Conservation (phyloP, 2,797 vertebrate species). For the Erethizon dorsatum region DNA sequence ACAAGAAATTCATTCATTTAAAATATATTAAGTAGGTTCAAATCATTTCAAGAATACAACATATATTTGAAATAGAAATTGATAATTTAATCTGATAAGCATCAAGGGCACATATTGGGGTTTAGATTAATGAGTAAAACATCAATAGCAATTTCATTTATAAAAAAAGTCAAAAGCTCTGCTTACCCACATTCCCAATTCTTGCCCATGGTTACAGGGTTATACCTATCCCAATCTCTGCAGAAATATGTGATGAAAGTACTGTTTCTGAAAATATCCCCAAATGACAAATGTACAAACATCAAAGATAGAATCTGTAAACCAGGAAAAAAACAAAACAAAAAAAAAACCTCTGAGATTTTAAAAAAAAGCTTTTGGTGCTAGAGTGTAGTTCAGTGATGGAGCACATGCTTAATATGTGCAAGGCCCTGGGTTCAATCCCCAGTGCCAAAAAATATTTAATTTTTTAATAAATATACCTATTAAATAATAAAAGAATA, state of each 20-base stretch:
- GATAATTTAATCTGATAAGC: constrained; percentile 29
- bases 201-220: neutral
- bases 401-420: neutral
- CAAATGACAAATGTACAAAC: neutral
- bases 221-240: neutral
- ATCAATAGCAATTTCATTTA: constrained; percentile 16
- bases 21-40: constrained; percentile 17
- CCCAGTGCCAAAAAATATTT: neutral
- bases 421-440: neutral
- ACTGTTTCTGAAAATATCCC: neutral
- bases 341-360: neutral
- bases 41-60: constrained; percentile 41
- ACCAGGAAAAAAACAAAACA: neutral
- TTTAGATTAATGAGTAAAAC: neutral
- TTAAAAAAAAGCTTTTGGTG: neutral
- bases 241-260: neutral
- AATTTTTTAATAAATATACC: neutral
- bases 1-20: neutral
- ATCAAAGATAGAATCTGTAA: neutral
- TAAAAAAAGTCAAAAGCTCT: neutral
- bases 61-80: constrained; percentile 29
- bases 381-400: neutral
- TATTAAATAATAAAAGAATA: constrained; percentile 13
- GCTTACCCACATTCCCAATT: neutral
- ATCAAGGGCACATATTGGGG: neutral